Percentiles rank a stretch among this genome's conserved stretches.
These are phyloP conservation scores for Shargacucullia verbasci DNA, from an alignment of 2,888 invertebrate genomes.

Conservation along the genomic window DNA sequence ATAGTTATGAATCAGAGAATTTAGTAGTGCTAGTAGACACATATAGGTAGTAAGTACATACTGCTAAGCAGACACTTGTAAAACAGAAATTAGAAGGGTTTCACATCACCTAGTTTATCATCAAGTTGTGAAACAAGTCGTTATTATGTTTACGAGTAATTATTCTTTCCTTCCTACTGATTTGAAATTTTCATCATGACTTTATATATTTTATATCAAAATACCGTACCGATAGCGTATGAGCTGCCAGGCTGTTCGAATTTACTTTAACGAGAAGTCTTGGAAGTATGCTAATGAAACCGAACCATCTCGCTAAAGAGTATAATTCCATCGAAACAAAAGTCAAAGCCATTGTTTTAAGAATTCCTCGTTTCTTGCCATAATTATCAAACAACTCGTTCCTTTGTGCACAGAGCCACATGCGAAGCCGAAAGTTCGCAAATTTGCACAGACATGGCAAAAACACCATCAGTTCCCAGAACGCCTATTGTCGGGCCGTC, in stretches of 20 bases:
- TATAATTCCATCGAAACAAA: constrained; percentile 26
- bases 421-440: constrained; percentile 71
- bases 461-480: constrained; percentile 80
- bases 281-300: constrained; percentile 27
- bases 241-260: background rate
- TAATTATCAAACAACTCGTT: constrained; percentile 54
- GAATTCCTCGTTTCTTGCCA: constrained; percentile 39
- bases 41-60: no score
- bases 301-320: constrained; percentile 15
- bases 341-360: constrained; percentile 51
- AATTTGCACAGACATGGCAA: constrained; percentile 84
- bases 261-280: background rate
- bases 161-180: no score
- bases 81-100: no score
- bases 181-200: no score
- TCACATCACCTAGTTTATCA: no score
- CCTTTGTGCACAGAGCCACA: constrained; percentile 71
- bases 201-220: no score
- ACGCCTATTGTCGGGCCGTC: constrained; percentile 82
- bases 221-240: no score
- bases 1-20: no score
- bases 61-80: no score
- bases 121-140: no score
- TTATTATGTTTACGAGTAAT: no score
- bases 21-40: no score